Percentiles rank a stretch among this genome's conserved stretches.
phyloP scores from a whole-genome alignment of 2,888 invertebrate species.

The Melanophora roralis region DNA sequence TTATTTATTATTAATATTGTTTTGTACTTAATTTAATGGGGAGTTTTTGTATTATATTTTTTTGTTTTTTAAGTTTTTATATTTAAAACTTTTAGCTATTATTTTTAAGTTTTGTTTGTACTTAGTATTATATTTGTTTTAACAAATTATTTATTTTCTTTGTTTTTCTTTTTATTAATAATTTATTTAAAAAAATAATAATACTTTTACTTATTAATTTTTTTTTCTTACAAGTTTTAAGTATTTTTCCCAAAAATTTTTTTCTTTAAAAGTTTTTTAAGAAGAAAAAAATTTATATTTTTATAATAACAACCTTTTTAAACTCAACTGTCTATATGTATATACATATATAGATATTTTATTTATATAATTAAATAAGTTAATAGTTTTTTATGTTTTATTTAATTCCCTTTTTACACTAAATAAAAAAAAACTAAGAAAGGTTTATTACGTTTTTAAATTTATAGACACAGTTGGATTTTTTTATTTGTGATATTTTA shows the following conservation, averaged over 20 bases:
- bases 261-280: slow-evolving; percentile 13
- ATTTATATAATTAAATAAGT: background rate
- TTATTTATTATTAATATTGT: slow-evolving; percentile 32
- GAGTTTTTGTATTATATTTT: slow-evolving; percentile 34
- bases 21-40: slow-evolving; percentile 61
- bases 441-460: slow-evolving; percentile 9
- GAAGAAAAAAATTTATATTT: slow-evolving; percentile 32
- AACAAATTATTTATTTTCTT: slow-evolving; percentile 37
- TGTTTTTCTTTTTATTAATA: background rate
- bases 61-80: background rate
- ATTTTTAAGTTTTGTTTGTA: slow-evolving; percentile 42
- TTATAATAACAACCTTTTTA: slow-evolving; percentile 56
- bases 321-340: slow-evolving; percentile 45
- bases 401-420: slow-evolving; percentile 27
- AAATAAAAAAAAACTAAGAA: slow-evolving; percentile 12
- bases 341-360: slow-evolving; percentile 14
- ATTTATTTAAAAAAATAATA: slow-evolving; percentile 37
- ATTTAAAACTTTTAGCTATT: slow-evolving; percentile 12
- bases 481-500: slow-evolving; percentile 12
- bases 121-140: slow-evolving; percentile 51
- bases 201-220: slow-evolving; percentile 32
- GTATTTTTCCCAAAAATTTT: slow-evolving; percentile 57
- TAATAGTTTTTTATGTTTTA: slow-evolving; percentile 16
- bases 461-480: slow-evolving; percentile 32
- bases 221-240: slow-evolving; percentile 49